Percentiles rank a stretch among this genome's conserved stretches.
These are phyloP conservation scores for Scolopax mira DNA, from an alignment of 2,113 vertebrate genomes.

Conservation along the genomic window DNA sequence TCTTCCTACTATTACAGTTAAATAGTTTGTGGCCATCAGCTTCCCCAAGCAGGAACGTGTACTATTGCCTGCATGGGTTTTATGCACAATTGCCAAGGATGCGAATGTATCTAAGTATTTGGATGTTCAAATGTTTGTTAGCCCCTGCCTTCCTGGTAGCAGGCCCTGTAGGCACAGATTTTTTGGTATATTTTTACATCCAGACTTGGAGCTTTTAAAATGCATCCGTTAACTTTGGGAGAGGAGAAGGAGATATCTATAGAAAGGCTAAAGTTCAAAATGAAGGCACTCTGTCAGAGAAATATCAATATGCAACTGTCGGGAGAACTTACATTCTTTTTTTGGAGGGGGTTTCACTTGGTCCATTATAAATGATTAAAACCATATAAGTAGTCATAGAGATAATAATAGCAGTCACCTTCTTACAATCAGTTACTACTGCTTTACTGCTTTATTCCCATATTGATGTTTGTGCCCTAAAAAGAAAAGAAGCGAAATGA, in stretches of 20 bases:
- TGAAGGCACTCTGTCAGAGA: neutral
- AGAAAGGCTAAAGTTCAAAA: constrained; percentile 1
- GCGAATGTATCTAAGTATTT: neutral
- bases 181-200: neutral
- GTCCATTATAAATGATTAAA: constrained; percentile 14
- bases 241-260: neutral
- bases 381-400: neutral
- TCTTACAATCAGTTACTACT: neutral
- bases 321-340: neutral
- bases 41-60: neutral
- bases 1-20: constrained; percentile 38
- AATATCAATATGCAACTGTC: constrained; percentile 42
- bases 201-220: neutral
- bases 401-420: neutral
- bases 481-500: neutral
- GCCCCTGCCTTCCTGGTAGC: neutral
- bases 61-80: neutral
- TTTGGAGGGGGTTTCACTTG: neutral
- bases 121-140: neutral
- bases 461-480: neutral
- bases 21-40: constrained; percentile 1
- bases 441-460: neutral
- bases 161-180: neutral
- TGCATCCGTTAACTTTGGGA: neutral
- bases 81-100: neutral